phyloP scores from a whole-genome alignment of 2,113 vertebrate genomes.

The Clarias macrocephalus region DNA sequence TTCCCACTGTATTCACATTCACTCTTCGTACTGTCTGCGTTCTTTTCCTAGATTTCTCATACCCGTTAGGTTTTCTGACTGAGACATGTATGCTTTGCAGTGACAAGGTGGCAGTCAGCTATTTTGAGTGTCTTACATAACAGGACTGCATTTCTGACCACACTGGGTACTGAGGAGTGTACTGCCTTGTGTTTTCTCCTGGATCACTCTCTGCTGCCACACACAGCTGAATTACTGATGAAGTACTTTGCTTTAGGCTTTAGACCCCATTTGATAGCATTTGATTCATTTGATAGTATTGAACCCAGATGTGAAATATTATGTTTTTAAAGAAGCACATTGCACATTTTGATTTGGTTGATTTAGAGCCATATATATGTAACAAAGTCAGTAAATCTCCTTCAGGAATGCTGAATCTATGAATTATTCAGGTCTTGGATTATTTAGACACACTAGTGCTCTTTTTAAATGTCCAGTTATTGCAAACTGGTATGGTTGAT shows the following conservation, averaged over 20 bases:
- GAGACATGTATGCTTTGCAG: constrained; percentile 45
- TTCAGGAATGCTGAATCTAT: neutral
- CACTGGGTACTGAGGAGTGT: constrained; percentile 61
- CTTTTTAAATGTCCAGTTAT: neutral
- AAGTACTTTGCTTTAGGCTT: neutral
- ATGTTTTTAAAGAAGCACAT: neutral
- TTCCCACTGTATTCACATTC: neutral
- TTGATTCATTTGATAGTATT: neutral
- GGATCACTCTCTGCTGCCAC: neutral
- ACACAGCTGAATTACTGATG: neutral
- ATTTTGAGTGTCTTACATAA: constrained; percentile 57
- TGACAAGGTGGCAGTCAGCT: constrained; percentile 54
- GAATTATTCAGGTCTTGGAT: neutral
- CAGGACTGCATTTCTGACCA: constrained; percentile 51
- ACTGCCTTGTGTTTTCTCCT: constrained; percentile 52
- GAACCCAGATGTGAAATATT: neutral
- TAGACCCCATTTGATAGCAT: neutral
- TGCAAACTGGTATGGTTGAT: neutral
- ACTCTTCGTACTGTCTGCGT: neutral
- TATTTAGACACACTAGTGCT: neutral
- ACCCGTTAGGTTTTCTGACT: constrained; percentile 17
- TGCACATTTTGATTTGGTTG: neutral
- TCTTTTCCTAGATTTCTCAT: neutral
- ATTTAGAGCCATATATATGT: neutral
- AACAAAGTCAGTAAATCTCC: neutral